Percentiles rank a stretch among this genome's conserved stretches.
These are phyloP conservation scores for Pardosa pseudoannulata DNA, from an alignment of 2,888 invertebrate species.

Conservation along the genomic window DNA sequence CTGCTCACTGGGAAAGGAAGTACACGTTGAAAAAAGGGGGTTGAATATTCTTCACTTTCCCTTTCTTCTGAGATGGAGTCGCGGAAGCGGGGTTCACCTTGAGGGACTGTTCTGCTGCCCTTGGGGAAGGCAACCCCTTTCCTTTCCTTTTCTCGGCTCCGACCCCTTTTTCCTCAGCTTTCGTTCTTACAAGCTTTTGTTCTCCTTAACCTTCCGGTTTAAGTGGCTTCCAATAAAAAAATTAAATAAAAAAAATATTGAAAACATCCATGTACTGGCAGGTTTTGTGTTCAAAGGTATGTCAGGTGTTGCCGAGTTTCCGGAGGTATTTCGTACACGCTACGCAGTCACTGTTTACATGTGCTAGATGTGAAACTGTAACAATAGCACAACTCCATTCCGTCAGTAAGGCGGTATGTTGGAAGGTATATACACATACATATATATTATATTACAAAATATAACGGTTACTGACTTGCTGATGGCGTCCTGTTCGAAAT, in stretches of 20 bases:
- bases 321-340: background rate
- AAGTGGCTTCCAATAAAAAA: background rate
- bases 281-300: slow-evolving; percentile 2
- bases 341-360: background rate
- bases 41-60: slow-evolving; percentile 31
- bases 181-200: background rate
- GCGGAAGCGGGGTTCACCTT: slow-evolving; percentile 4
- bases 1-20: background rate
- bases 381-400: no score
- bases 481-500: no score
- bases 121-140: slow-evolving; percentile 54
- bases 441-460: no score
- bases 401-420: no score
- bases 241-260: no score
- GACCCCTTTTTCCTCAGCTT: background rate
- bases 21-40: no score
- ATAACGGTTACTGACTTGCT: no score
- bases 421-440: no score
- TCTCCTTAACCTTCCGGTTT: slow-evolving; percentile 40
- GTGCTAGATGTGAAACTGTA: no score
- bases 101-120: slow-evolving; percentile 30
- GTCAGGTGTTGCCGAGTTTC: slow-evolving; percentile 1
- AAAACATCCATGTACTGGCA: no score
- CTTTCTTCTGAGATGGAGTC: slow-evolving; percentile 15
- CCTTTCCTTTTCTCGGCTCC: slow-evolving; percentile 27